Evolutionary conservation across 1,140 invertebrate genomes (phyloP), one percentile per base, ranked within the genome.

Genomic region (Zaprionus africanus): DNA sequence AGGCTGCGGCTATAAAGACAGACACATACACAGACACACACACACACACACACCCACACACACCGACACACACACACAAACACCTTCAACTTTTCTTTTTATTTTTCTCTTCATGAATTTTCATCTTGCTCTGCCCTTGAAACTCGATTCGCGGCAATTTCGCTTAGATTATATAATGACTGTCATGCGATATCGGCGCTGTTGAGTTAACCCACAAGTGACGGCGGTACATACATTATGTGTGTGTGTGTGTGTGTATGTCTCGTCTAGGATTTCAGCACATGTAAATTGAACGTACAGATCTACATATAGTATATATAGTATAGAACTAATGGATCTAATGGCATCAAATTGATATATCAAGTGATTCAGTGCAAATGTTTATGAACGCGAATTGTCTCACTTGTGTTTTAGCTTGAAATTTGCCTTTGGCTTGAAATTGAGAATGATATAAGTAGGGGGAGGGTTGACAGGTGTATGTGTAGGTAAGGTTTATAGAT

Each of bases 151-250:
- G 54, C 46, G 57, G 12, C 43, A 61, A 74, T 56, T 67, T 49
- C 31, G 26, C 41, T 17, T 17, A 12, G 46, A 64, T 70, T 56
- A 76, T 71, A 71, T 75, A 75, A 70, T 63, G 73, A 63, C 60
- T 53, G 73, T 76, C 54, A 64, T 43, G 41, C 26, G 67, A 71
- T 76, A 68, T 43, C 13, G 7, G 57, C 7, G 12, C 24, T 54
- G 22, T 24, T 31, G 41, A 46, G 41, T 46, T 46, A 46, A 46
- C 15, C 41, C 41, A 46, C 41, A 46, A 54, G 34, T 31, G 5
- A 46, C 6, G 17, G 17, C 17, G 31, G 0, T 34, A 34, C 31
- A 31, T 11, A 34, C 31, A 34, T 34, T 34, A 11, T 11, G 9
- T 17, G 6, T 46, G 41, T 9, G 5, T 17, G n/a, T 63, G 24